Conservation (phyloP, 2,888 invertebrate species). For the Lithophane ornitopus region DNA sequence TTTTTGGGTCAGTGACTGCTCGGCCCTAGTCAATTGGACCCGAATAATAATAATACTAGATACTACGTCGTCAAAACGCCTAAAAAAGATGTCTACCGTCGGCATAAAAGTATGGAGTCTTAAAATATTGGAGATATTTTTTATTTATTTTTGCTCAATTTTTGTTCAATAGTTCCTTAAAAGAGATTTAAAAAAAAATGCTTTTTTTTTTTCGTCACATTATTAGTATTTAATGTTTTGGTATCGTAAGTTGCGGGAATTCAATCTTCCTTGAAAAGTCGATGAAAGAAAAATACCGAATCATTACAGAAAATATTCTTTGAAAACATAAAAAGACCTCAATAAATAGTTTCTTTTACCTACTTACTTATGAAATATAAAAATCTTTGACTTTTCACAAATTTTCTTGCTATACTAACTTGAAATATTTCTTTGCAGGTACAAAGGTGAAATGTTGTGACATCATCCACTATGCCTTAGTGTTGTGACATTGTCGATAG, state of each 20-base stretch:
- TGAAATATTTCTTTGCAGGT: slow-evolving; percentile 77
- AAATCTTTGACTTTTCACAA: not conserved
- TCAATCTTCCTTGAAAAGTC: slow-evolving; percentile 1
- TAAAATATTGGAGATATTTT: no score
- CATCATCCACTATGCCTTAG: slow-evolving; percentile 76
- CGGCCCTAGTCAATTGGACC: no score
- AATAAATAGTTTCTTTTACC: not conserved
- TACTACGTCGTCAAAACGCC: no score
- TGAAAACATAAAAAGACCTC: not conserved
- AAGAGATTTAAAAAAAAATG: no score
- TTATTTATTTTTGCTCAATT: no score
- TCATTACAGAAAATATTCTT: not conserved
- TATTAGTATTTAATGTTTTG: no score
- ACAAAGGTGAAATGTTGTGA: slow-evolving; percentile 78
- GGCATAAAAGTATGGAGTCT: no score
- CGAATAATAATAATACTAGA: no score
- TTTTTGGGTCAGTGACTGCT: no score
- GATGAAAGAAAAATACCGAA: not conserved
- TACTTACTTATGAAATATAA: not conserved
- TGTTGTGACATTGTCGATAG: slow-evolving; percentile 80
- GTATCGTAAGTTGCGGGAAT: not conserved
- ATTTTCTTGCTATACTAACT: slow-evolving; percentile 12
- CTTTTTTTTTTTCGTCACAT: no score
- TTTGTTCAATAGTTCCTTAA: not conserved
- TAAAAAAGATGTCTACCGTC: no score